Percentiles rank a stretch among this genome's conserved stretches.
Conservation (phyloP, 64 coral and sea anemone genomes). For the Catalaphyllia jardinei region DNA sequence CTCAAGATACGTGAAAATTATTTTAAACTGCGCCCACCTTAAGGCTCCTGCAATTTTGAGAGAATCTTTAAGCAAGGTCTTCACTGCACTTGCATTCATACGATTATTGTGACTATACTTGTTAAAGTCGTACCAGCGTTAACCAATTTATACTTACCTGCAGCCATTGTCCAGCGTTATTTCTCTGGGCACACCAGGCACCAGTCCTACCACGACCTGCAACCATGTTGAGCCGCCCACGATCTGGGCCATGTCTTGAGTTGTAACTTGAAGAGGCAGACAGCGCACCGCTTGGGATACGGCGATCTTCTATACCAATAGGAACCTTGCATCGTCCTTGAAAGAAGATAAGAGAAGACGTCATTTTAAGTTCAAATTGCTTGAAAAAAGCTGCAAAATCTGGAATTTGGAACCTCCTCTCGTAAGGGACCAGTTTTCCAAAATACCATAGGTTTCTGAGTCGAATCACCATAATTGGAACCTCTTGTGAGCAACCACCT, state of each 20-base stretch:
- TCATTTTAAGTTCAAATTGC: not conserved
- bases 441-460: too few species aligned
- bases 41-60: too few species aligned
- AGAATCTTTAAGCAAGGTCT: too few species aligned
- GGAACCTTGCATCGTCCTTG: slow-evolving; percentile 63
- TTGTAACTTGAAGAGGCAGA: slow-evolving; percentile 76
- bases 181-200: slow-evolving; percentile 37
- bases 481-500: too few species aligned
- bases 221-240: slow-evolving; percentile 49
- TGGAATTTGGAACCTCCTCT: too few species aligned
- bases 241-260: slow-evolving; percentile 58
- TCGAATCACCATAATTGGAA: too few species aligned
- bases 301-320: slow-evolving; percentile 80
- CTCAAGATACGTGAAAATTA: too few species aligned
- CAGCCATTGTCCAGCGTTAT: slow-evolving; percentile 55
- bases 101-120: too few species aligned
- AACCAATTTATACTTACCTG: not conserved
- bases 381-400: not conserved
- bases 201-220: slow-evolving; percentile 21
- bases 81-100: too few species aligned
- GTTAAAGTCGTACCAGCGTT: too few species aligned
- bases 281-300: slow-evolving; percentile 63
- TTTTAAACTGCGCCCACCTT: too few species aligned
- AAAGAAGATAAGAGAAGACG: not conserved
- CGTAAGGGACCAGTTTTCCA: too few species aligned